Percentiles rank a stretch among this genome's conserved stretches.
Evolutionary conservation across 2,888 invertebrate genomes (phyloP).

Genomic region (Catocala fraxini): DNA sequence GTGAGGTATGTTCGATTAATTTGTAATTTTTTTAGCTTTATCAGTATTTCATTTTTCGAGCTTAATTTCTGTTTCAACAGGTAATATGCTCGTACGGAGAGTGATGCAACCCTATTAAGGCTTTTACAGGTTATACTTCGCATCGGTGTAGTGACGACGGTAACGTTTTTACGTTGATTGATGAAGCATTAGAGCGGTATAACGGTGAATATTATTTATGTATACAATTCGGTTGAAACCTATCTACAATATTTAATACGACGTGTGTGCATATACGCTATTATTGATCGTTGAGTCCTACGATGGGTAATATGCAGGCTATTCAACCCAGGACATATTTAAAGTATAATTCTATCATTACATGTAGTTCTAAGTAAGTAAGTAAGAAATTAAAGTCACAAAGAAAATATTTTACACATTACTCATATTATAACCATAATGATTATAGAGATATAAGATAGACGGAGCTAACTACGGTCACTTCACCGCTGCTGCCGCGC

Average conservation of each 20-base stretch:
- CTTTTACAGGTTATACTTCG: not conserved
- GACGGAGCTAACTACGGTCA: too few relatives aligned
- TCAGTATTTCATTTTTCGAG: slow-evolving; percentile 7
- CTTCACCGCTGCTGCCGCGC: too few relatives aligned
- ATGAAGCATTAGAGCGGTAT: slow-evolving; percentile 3
- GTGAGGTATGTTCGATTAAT: slow-evolving; percentile 6
- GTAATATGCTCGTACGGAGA: not conserved
- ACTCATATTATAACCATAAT: not conserved
- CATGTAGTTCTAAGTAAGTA: too few relatives aligned
- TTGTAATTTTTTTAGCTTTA: slow-evolving; percentile 15
- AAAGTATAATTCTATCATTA: too few relatives aligned
- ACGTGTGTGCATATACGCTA: too few relatives aligned
- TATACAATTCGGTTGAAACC: not conserved
- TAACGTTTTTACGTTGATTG: slow-evolving; percentile 11
- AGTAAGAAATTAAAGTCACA: too few relatives aligned
- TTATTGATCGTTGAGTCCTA: too few relatives aligned
- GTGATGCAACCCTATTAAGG: not conserved
- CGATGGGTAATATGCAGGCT: too few relatives aligned
- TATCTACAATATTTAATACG: too few relatives aligned
- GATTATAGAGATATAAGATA: too few relatives aligned
- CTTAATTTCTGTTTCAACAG: slow-evolving; percentile 12
- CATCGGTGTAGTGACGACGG: not conserved
- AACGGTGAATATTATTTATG: slow-evolving; percentile 2
- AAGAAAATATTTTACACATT: too few relatives aligned
- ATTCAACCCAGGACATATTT: too few relatives aligned